phyloP scores from a whole-genome alignment of 2,888 invertebrate species.

The Leptopilina syphax region DNA sequence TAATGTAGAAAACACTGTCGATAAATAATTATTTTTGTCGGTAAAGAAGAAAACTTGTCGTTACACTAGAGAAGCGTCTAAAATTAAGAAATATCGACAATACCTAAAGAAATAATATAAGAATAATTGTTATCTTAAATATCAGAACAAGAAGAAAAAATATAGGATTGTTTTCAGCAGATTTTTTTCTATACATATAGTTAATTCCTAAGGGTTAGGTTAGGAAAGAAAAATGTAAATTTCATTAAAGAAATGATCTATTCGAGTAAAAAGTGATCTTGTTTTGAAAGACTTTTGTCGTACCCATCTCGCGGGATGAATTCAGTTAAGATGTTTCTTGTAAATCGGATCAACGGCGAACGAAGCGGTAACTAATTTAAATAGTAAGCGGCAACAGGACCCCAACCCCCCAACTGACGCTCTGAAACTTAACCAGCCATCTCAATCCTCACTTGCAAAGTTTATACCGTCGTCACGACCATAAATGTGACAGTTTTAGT shows the following conservation, averaged over 20 bases:
- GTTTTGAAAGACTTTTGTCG: constrained; percentile 42
- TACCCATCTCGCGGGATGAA: constrained; percentile 34
- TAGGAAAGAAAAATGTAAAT: neutral
- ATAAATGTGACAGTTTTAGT: constrained; percentile 47
- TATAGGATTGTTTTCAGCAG: no score
- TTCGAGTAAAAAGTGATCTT: neutral
- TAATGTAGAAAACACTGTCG: neutral
- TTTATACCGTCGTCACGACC: constrained; percentile 38
- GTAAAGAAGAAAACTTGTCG: neutral
- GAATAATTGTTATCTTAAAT: no score
- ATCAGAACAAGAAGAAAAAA: no score
- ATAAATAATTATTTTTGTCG: neutral
- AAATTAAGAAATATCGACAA: no score
- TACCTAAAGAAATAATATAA: no score
- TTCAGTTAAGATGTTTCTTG: constrained; percentile 51
- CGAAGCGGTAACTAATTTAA: constrained; percentile 56
- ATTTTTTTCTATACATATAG: no score
- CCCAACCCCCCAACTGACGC: constrained; percentile 19
- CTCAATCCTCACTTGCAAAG: constrained; percentile 44
- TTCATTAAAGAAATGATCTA: neutral
- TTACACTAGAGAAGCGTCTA: neutral
- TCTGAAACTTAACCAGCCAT: constrained; percentile 49
- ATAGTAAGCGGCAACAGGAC: constrained; percentile 52
- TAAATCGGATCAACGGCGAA: constrained; percentile 57
- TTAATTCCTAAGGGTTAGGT: neutral